Conservation (phyloP, 37 sponge, comb jelly and placozoan species). For the Spongilla lacustris region DNA sequence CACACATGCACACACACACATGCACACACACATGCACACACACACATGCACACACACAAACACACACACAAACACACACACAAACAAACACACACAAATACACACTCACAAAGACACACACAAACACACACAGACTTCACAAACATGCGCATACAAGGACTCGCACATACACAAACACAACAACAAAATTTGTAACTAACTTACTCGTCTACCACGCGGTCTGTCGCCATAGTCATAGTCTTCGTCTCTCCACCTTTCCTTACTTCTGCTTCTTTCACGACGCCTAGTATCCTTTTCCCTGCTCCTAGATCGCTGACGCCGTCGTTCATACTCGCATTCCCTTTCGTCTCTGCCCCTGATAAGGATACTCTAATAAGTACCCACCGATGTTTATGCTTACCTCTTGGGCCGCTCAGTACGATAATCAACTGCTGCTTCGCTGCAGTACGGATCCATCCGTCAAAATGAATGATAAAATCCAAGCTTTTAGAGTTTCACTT, state of each 20-base stretch:
- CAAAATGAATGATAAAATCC: neutral
- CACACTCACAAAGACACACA: too few species aligned
- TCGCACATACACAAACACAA: neutral
- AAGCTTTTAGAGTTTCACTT: too few species aligned
- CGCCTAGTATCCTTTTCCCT: neutral
- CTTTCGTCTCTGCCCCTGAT: neutral
- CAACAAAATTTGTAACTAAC: neutral
- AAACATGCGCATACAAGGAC: neutral
- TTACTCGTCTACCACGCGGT: neutral
- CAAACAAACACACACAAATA: too few species aligned
- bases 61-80: too few species aligned
- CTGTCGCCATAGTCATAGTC: constrained; percentile 7
- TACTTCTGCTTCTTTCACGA: constrained; percentile 20
- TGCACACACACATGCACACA: too few species aligned
- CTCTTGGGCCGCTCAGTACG: neutral
- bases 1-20: too few species aligned
- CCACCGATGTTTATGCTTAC: neutral
- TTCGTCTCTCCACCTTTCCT: constrained; percentile 18
- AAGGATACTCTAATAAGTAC: neutral
- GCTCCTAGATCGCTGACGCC: neutral
- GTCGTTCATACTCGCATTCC: neutral
- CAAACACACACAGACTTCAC: too few species aligned
- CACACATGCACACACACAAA: too few species aligned
- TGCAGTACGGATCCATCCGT: neutral
- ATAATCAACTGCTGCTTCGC: neutral